Evolutionary conservation across 2,113 vertebrate species (phyloP), one percentile per base, ranked within the genome.

Genomic region (Furnarius figulus): DNA sequence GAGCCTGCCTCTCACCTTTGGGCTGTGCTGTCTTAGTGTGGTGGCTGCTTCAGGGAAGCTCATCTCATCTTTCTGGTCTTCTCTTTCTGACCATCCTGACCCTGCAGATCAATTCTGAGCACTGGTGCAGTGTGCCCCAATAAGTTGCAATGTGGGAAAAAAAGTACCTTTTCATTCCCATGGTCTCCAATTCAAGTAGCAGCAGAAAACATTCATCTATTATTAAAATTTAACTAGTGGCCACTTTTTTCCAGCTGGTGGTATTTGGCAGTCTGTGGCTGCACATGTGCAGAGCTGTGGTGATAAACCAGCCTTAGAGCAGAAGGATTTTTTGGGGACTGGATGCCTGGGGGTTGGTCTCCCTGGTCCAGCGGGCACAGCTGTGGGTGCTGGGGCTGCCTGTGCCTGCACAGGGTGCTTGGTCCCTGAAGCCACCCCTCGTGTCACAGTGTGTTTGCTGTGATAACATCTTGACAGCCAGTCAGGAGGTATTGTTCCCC

Each of bases 251-350:
- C 42, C 58, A 10, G 24, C 24, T 62, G 62, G 31, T 47, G 56
- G 2, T 82, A 22, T 39, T 61, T 71, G 65, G 39, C 59, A 13
- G 1, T 8, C 25, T 30, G 39, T 65, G 74, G 27, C 63, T 67
- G 47, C 1, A 0, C 31, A 13, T 12, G 40, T 0, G 0, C 28
- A 11, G 49, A 31, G 35, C 37, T 21, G 2, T 0, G 0, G 12
- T 42, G 15, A 13, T 73, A 46, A 79, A 19, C 1, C 9, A 12
- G 14, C 15, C 15, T 31, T 39, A 12, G 65, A 55, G 28, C 55
- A 49, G 46, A 40, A 70, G 39, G 22, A 3, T 20, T 47, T 72
- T 78, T 58, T 3, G 31, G 28, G 40, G 8, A 23, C 20, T 30
- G 44, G 14, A 30, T 0, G 0, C 16, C 7, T 12, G 33, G 14